phyloP scores from a whole-genome alignment of 2,797 vertebrate genomes.

The Myotis vivesi region DNA sequence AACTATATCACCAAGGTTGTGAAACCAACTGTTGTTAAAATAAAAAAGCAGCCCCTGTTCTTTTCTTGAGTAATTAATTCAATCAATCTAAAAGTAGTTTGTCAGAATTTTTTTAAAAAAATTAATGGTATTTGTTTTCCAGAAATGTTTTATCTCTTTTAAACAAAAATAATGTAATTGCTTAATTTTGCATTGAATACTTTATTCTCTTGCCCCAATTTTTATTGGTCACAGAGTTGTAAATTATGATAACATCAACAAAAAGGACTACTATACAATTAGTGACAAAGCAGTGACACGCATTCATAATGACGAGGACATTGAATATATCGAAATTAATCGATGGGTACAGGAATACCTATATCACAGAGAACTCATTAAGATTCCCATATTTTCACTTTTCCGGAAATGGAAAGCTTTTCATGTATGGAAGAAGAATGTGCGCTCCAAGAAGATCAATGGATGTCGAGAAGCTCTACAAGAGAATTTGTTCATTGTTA shows the following conservation, averaged over 20 bases:
- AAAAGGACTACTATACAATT: constrained; percentile 87
- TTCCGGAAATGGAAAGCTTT: constrained; percentile 91
- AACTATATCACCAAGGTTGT: background rate
- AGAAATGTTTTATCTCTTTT: constrained; percentile 24
- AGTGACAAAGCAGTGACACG: constrained; percentile 82
- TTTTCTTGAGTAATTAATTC: constrained; percentile 15
- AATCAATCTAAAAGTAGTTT: constrained; percentile 8
- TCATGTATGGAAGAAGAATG: constrained; percentile 85
- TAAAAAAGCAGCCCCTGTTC: background rate
- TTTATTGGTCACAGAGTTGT: constrained; percentile 83
- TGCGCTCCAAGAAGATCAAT: constrained; percentile 85
- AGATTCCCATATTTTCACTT: constrained; percentile 88
- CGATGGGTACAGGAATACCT: constrained; percentile 87
- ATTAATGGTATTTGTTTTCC: background rate
- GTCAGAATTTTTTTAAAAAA: background rate
- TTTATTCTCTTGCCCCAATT: constrained; percentile 45
- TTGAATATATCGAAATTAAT: constrained; percentile 81
- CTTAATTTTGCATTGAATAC: constrained; percentile 37
- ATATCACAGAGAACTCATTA: constrained; percentile 82
- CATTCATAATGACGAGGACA: constrained; percentile 64
- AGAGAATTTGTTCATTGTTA: constrained; percentile 86
- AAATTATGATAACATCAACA: constrained; percentile 82
- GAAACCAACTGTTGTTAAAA: background rate
- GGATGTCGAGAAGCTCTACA: constrained; percentile 81
- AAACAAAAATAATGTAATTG: background rate